Conservation (phyloP, 2,888 invertebrate species). For the Agrilus biguttatus region DNA sequence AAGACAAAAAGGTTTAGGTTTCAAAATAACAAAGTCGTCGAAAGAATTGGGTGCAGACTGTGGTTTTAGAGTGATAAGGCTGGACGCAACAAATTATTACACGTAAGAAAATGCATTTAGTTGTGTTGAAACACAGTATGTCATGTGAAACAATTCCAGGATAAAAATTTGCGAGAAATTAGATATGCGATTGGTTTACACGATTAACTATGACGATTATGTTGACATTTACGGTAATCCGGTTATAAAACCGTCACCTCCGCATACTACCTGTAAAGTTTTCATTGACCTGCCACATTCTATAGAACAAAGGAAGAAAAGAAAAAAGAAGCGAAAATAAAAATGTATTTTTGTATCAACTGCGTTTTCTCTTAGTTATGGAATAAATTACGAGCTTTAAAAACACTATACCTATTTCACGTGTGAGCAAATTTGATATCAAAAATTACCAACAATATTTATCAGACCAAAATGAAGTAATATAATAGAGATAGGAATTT, state of each 20-base stretch:
- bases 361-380: no score
- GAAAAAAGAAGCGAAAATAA: not conserved
- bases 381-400: no score
- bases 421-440: no score
- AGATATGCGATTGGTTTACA: slow-evolving; percentile 35
- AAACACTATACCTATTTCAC: no score
- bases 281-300: slow-evolving; percentile 26
- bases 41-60: slow-evolving; percentile 32
- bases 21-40: slow-evolving; percentile 27
- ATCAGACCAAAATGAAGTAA: no score
- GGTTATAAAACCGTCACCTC: slow-evolving; percentile 37
- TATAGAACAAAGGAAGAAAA: slow-evolving; percentile 3
- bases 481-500: no score
- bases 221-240: slow-evolving; percentile 34
- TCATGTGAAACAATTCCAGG: slow-evolving; percentile 19
- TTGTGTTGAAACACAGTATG: not conserved
- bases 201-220: slow-evolving; percentile 38
- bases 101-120: slow-evolving; percentile 25
- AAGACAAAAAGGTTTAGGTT: slow-evolving; percentile 35
- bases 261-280: slow-evolving; percentile 33
- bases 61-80: slow-evolving; percentile 33
- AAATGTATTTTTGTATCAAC: no score
- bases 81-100: slow-evolving; percentile 34
- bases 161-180: slow-evolving; percentile 34
- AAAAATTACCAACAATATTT: no score